Percentiles rank a stretch among this genome's conserved stretches.
phyloP scores from a whole-genome alignment of 2,113 vertebrate genomes.

The Hyla sarda region DNA sequence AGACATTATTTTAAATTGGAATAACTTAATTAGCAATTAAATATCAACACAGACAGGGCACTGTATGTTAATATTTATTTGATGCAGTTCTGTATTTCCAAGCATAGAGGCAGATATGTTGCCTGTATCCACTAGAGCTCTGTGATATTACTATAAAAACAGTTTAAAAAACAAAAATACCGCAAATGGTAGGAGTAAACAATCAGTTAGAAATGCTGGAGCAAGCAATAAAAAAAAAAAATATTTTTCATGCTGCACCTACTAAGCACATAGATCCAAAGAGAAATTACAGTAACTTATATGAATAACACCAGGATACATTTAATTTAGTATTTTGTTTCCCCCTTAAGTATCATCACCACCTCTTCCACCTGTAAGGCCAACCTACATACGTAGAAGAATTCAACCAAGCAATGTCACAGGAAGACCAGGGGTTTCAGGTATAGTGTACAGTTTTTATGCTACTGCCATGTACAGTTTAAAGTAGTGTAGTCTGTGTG shows the following conservation, averaged over 20 bases:
- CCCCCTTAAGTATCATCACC: slow-evolving; percentile 61
- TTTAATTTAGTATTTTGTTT: neutral
- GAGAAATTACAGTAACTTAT: neutral
- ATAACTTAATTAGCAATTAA: no score
- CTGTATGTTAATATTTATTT: no score
- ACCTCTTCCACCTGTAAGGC: slow-evolving; percentile 66
- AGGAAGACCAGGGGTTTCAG: slow-evolving; percentile 76
- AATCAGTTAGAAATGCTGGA: neutral
- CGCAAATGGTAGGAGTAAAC: neutral
- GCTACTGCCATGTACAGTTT: neutral
- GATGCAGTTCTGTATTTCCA: neutral
- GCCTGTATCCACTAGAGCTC: no score
- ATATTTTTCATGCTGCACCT: neutral
- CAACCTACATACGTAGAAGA: slow-evolving; percentile 71
- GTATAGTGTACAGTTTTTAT: slow-evolving; percentile 60
- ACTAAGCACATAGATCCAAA: neutral
- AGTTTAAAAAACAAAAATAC: neutral
- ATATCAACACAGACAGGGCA: no score
- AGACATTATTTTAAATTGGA: no score
- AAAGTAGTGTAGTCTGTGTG: neutral
- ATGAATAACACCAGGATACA: neutral
- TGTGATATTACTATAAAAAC: no score
- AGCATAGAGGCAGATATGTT: no score
- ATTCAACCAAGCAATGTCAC: slow-evolving; percentile 73
- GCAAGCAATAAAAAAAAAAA: neutral